Percentiles rank a stretch among this genome's conserved stretches.
Evolutionary conservation across 2,888 invertebrate genomes (phyloP).

Genomic region (Rosalia funebris): DNA sequence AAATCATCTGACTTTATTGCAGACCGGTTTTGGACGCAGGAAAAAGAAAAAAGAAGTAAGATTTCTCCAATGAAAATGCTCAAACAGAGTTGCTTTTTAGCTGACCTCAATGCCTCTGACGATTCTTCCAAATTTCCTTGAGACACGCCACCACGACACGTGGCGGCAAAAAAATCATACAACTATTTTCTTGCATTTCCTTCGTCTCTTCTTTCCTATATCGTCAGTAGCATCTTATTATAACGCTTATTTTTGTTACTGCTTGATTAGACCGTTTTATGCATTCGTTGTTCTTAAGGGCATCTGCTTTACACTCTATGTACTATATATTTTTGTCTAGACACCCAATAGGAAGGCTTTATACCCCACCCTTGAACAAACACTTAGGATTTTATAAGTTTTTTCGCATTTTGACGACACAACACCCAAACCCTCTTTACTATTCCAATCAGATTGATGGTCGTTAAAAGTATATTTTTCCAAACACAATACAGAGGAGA

Average conservation of each 20-base stretch:
- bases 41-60: slow-evolving; percentile 99
- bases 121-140: slow-evolving; percentile 48
- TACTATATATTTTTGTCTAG: slow-evolving; percentile 4
- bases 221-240: slow-evolving; percentile 58
- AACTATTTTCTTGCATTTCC: slow-evolving; percentile 43
- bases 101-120: slow-evolving; percentile 60
- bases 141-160: slow-evolving; percentile 34
- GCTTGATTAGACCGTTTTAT: slow-evolving; percentile 48
- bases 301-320: slow-evolving; percentile 41
- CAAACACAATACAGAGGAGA: too few species aligned
- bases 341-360: not conserved
- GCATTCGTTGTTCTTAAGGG: slow-evolving; percentile 40
- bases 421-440: too few species aligned
- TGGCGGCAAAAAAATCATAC: slow-evolving; percentile 32
- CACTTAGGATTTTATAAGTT: too few species aligned
- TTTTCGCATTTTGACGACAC: too few species aligned
- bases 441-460: too few species aligned
- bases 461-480: too few species aligned
- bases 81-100: slow-evolving; percentile 62
- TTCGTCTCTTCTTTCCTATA: slow-evolving; percentile 45
- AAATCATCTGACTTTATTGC: slow-evolving; percentile 70
- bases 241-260: slow-evolving; percentile 49
- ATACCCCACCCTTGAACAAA: not conserved
- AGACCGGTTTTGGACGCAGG: slow-evolving; percentile 94
- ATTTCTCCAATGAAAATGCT: slow-evolving; percentile 68